These are phyloP conservation scores for Siderastrea siderea DNA, from an alignment of 92 coral and sea anemone genomes.

Conservation along the genomic window DNA sequence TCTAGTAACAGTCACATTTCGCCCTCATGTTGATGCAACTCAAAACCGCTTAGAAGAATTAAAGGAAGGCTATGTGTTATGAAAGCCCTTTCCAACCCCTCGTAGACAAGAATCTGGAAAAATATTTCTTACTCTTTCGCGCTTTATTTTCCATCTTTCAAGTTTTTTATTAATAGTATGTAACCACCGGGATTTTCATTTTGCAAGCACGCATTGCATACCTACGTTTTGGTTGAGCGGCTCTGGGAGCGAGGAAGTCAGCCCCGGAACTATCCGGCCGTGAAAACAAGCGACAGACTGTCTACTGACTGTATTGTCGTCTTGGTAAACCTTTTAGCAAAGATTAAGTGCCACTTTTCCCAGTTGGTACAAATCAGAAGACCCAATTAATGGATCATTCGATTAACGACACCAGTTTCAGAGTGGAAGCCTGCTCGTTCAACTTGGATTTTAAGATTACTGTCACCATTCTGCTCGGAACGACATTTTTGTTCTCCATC, in stretches of 20 bases:
- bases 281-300: background rate
- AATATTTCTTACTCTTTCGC: no score
- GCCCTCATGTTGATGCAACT: no score
- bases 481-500: conserved; percentile 47
- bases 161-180: no score
- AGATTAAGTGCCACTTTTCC: background rate
- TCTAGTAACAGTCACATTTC: no score
- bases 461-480: conserved; percentile 28
- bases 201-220: no score
- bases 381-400: background rate
- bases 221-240: background rate
- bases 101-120: no score
- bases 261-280: no score
- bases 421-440: conserved; percentile 2
- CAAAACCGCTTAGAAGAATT: no score
- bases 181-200: no score
- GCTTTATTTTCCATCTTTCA: no score
- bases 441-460: conserved; percentile 18
- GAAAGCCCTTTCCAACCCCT: no score
- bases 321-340: background rate
- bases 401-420: background rate
- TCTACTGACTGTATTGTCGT: background rate
- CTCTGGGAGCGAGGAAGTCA: background rate
- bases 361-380: background rate
- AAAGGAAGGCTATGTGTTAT: no score